Base-by-base conservation (phyloP, 2,113 vertebrate species). In the Gallinago undulata region DNA sequence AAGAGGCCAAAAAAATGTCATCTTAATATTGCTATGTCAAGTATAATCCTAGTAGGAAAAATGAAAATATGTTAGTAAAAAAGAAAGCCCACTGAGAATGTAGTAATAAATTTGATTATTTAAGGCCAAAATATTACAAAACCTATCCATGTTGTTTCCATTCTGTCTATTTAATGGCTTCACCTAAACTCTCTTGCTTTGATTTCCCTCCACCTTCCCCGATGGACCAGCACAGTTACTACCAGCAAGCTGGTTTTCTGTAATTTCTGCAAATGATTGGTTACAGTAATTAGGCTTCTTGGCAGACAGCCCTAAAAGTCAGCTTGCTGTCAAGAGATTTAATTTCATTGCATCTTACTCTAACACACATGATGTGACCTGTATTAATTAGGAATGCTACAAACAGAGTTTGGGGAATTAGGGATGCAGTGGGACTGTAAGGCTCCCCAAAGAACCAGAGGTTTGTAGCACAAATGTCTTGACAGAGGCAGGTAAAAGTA, bases 231-330 rank as follows among this genome's bases (percentile, higher is more conserved):
- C 24, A 37, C 3, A 31, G 60, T 59, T 78, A 48, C 43, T 43
- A 48, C 43, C 39, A 68, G 59, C 23, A 28, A 63, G 67, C 19
- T 90, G 53, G 10, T 57, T 87, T 79, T 85, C 84, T 87, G 48
- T 87, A 57, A 59, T 68, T 89, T 78, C 70, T 90, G 66, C 47
- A 91, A 90, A 82, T 83, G 87, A 76, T 59, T 91, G 45, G 55
- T 88, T 91, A 70, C 6, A 83, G 70, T 67, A 93, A 90, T 96
- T 82, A 87, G 66, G 17, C 50, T 96, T 90, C 82, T 93, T 95
- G 92, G 90, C 93, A 93, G 70, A 66, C 22, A 70, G 70, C 87
- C 82, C 85, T 96, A 28, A 66, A 84, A 93, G 69, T 91, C 84
- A 90, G 59, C 55, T 77, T 83, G 63, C 59, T 87, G 78, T 88